These are phyloP conservation scores for Gortyna flavago DNA, from an alignment of 2,888 invertebrate species.

Conservation along the genomic window DNA sequence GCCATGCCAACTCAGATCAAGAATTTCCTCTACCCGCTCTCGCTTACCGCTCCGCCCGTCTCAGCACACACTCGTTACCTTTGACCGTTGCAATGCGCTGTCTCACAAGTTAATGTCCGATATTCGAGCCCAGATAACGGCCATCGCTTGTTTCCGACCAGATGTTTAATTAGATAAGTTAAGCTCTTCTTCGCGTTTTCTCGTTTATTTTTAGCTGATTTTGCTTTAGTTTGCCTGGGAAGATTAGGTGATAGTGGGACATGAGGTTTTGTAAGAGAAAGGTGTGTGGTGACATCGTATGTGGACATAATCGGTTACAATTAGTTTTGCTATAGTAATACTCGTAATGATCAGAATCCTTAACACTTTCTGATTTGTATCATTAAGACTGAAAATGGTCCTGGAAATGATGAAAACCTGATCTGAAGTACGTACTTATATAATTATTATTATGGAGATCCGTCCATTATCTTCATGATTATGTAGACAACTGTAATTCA, in stretches of 20 bases:
- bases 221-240: constrained; percentile 45
- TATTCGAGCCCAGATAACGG: constrained; percentile 77
- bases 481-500: background rate
- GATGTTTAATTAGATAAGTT: constrained; percentile 83
- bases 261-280: background rate
- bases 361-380: background rate
- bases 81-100: constrained; percentile 78
- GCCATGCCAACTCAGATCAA: no score
- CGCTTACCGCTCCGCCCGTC: constrained; percentile 68
- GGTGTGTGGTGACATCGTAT: background rate
- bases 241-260: constrained; percentile 20
- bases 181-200: constrained; percentile 60
- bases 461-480: background rate
- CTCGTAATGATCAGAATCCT: background rate
- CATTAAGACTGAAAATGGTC: background rate
- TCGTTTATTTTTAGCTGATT: constrained; percentile 59
- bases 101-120: constrained; percentile 79
- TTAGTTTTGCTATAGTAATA: background rate
- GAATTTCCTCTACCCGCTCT: background rate
- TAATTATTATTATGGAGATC: background rate
- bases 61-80: constrained; percentile 69
- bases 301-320: background rate
- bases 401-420: background rate
- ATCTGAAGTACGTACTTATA: background rate
- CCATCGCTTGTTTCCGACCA: constrained; percentile 76